phyloP scores from a whole-genome alignment of 2,888 invertebrate species.

The Tuta absoluta region DNA sequence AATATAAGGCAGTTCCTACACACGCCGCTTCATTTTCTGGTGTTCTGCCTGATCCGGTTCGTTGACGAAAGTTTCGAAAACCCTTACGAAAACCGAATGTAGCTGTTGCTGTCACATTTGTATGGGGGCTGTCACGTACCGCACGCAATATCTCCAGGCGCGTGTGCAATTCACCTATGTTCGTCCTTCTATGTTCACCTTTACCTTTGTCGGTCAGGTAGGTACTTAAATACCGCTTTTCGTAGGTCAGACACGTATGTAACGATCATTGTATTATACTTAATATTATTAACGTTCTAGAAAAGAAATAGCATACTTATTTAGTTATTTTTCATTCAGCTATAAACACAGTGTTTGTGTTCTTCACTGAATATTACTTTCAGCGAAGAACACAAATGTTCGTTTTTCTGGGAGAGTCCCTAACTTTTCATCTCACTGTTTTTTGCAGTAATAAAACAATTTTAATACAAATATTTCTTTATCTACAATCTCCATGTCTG shows the following conservation, averaged over 20 bases:
- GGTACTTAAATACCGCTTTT: constrained; percentile 20
- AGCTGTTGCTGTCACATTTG: too few relatives aligned
- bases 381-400: too few relatives aligned
- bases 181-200: constrained; percentile 31
- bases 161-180: neutral
- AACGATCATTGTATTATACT: neutral
- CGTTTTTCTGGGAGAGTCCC: neutral
- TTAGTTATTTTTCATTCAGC: neutral
- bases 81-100: too few relatives aligned
- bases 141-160: too few relatives aligned
- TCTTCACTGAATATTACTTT: constrained; percentile 3
- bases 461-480: neutral
- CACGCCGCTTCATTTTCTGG: too few relatives aligned
- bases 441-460: neutral
- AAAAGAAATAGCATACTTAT: constrained; percentile 2
- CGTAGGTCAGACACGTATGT: constrained; percentile 8
- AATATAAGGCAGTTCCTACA: too few relatives aligned
- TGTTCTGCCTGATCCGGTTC: too few relatives aligned
- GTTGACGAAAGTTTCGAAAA: too few relatives aligned
- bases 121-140: too few relatives aligned
- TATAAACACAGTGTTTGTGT: neutral
- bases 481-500: neutral
- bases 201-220: constrained; percentile 30
- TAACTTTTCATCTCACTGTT: neutral
- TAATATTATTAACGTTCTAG: neutral